Evolutionary conservation across 2,113 vertebrate genomes (phyloP).

Genomic region (Larimichthys crocea): DNA sequence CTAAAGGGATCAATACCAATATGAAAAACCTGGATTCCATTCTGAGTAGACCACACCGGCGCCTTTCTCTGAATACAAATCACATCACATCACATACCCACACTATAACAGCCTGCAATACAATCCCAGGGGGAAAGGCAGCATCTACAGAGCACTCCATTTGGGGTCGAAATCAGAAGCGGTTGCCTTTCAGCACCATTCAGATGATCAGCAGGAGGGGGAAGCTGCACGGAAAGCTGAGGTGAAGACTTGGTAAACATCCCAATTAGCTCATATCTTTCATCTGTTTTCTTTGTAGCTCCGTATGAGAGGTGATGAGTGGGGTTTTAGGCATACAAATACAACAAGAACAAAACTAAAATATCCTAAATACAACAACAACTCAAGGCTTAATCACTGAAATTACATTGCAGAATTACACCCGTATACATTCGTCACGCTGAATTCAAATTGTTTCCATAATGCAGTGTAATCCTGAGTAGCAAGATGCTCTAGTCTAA

Average conservation of each 20-base stretch:
- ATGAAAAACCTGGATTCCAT: constrained; percentile 86
- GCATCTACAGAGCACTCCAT: constrained; percentile 69
- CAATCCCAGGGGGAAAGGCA: constrained; percentile 67
- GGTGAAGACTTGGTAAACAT: constrained; percentile 70
- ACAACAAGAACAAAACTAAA: constrained; percentile 5
- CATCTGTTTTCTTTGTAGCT: constrained; percentile 49
- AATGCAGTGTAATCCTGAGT: constrained; percentile 27
- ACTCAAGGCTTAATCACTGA: constrained; percentile 58
- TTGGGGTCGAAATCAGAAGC: constrained; percentile 71
- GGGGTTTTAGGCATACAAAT: constrained; percentile 37
- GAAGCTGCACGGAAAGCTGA: constrained; percentile 46
- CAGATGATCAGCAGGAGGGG: constrained; percentile 63
- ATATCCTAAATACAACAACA: constrained; percentile 41
- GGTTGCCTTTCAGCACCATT: constrained; percentile 65
- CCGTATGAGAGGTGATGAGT: constrained; percentile 6
- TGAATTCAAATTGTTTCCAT: constrained; percentile 44
- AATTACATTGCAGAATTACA: constrained; percentile 49
- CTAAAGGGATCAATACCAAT: constrained; percentile 85
- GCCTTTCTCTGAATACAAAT: constrained; percentile 85
- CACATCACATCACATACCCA: constrained; percentile 66
- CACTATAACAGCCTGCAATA: constrained; percentile 69
- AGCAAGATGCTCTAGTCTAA: constrained; percentile 31
- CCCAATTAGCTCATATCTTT: constrained; percentile 67
- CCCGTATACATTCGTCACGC: constrained; percentile 13
- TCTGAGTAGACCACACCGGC: constrained; percentile 78